Percentiles rank a stretch among this genome's conserved stretches.
Conservation (phyloP, 2,113 vertebrate genomes). For the Montifringilla adamsi region DNA sequence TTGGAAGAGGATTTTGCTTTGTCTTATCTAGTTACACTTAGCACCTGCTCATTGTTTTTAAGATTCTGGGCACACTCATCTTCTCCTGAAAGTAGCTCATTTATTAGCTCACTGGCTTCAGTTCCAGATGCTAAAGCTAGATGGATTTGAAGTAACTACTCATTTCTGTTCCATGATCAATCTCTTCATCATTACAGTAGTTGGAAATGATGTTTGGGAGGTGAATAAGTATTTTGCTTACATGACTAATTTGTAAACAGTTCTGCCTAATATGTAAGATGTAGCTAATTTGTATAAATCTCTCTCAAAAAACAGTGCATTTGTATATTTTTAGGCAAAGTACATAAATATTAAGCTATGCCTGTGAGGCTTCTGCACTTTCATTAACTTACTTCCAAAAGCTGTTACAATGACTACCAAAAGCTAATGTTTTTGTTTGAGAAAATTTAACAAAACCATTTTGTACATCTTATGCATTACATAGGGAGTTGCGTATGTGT, state of each 20-base stretch:
- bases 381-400: background rate
- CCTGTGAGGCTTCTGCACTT: background rate
- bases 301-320: background rate
- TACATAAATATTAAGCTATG: background rate
- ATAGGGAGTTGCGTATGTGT: background rate
- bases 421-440: background rate
- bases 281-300: background rate
- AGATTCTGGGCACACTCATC: background rate
- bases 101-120: conserved; percentile 13
- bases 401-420: background rate
- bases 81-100: background rate
- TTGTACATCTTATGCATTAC: background rate
- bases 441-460: background rate
- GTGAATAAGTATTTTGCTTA: background rate
- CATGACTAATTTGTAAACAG: background rate
- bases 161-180: background rate
- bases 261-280: background rate
- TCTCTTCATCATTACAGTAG: background rate
- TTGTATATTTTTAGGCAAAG: background rate
- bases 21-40: background rate
- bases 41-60: background rate
- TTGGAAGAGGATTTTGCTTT: background rate
- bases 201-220: background rate
- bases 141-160: background rate
- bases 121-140: background rate